Evolutionary conservation across 2,797 vertebrate genomes (phyloP), one percentile per base, ranked within the genome.

Genomic region (Chaenodraco wilsoni): DNA sequence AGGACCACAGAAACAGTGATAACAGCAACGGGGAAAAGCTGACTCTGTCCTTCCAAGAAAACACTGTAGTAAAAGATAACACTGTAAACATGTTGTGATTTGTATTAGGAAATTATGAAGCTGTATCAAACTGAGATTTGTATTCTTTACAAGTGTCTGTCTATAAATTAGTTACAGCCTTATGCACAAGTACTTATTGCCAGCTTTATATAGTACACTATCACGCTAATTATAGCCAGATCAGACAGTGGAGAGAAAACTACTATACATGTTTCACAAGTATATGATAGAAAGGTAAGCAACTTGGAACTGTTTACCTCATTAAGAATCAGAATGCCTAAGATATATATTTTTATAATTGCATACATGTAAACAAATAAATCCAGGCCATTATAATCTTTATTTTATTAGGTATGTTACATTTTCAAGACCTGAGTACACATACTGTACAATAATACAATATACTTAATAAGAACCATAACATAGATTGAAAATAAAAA

Each of bases 1-100:
- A 65, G 75, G 76, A 78, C 56, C 86, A 82, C 84, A 81, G 76
- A 73, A 84, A 69, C 70, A 54, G 60, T 76, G 89, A 90, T 89
- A 91, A 90, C 61, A 64, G 68, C 14, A 61, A 67, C 1, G 6
- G 74, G 78, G 81, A 69, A 81, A 78, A 63, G 51, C 33, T 62
- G 33, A 74, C 61, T 65, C 78, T 59, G 70, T 68, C 46, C 54
- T 72, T 59, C 57, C 44, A 69, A 62, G 41, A 73, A 51, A 52
- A 21, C 64, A 12, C 49, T 14, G n/a, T 19, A 50, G 54, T 23
- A 62, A 12, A 46, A 54, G 43, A 61, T 56, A 33, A 70, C 43
- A 21, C 37, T 33, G 52, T 51, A 27, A 77, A 72, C 60, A 68
- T 13, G 5, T 21, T 14, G 9, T 17, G 48, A 71, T 61, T 76